Evolutionary conservation across 2,797 vertebrate genomes (phyloP), one percentile per base, ranked within the genome.

Genomic region (Pseudochirops cupreus): DNA sequence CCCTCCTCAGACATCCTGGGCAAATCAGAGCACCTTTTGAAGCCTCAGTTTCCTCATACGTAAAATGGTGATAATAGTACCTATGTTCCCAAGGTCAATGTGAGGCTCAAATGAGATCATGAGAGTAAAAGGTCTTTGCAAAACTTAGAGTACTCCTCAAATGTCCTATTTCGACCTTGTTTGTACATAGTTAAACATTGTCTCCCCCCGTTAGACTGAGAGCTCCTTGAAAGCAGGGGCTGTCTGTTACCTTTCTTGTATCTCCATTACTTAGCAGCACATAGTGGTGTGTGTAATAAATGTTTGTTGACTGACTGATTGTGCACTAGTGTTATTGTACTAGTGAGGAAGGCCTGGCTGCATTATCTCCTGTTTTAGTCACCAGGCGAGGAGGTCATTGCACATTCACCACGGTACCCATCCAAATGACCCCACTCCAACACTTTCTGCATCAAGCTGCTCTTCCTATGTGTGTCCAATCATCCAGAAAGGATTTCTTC

Each of bases 401-500:
- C 39, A 87, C 67, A 26, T 46, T 24, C 39, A 46, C 39, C 26
- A 3, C 11, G 39, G 18, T 46, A 26, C 39, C 39, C 39, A 87
- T 87, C 74, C 7, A 50, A 26, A 87, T 50, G 39, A 46, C 11
- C 39, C 21, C 21, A 46, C 39, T 46, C 26, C 39, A 21, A 4
- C 0, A 3, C n/a, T 46, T 46, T 46, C 74, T 4, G 74, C 74
- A 46, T 87, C 7, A 26, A 87, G 39, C 9, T 1, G 39, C 9
- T 87, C 74, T 26, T 87, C 39, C 7, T 87, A 10, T 87, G 39
- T 50, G 21, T 24, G 21, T 46, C 39, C 26, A 87, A 87, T 53
- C 5, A 92, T n/a, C 21, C 24, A 10, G 90, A 95, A 87, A 59
- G 92, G 54, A 55, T 91, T 33, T 93, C 28, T 96, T 21, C 1